Percentiles rank a stretch among this genome's conserved stretches.
Conservation (phyloP, 2,888 invertebrate species). For the Drosophila rellima region DNA sequence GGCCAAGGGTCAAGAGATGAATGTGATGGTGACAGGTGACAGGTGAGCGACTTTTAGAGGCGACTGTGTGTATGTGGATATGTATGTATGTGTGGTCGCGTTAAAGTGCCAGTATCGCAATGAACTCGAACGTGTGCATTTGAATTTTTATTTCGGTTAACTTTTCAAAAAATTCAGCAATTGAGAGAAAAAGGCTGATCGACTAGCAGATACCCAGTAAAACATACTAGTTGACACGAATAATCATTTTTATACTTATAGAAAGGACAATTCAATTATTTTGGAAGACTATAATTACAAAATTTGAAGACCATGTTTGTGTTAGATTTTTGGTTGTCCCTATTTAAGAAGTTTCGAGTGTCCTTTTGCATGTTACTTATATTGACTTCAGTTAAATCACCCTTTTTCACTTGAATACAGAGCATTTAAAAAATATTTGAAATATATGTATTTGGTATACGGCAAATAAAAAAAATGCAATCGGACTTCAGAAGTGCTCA, state of each 20-base stretch:
- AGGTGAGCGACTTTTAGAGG: conserved; percentile 56
- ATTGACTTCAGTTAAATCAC: background rate
- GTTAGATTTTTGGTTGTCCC: too few relatives aligned
- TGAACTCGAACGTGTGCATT: conserved; percentile 39
- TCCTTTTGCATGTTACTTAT: too few relatives aligned
- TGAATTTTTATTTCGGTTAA: conserved; percentile 72
- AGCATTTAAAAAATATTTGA: conserved; percentile 13
- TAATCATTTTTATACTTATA: background rate
- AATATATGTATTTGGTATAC: background rate
- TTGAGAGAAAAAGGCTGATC: conserved; percentile 16
- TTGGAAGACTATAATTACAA: too few relatives aligned
- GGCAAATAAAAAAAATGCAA: conserved; percentile 54
- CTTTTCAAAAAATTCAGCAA: conserved; percentile 70
- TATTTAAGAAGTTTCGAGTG: too few relatives aligned
- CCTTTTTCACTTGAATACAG: background rate
- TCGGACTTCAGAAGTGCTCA: conserved; percentile 52
- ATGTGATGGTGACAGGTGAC: conserved; percentile 15
- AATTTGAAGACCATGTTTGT: too few relatives aligned
- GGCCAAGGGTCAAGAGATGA: conserved; percentile 20
- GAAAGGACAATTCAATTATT: too few relatives aligned
- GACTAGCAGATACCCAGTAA: conserved; percentile 37
- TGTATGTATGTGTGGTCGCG: conserved; percentile 11
- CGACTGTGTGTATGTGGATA: background rate
- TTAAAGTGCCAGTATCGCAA: conserved; percentile 41
- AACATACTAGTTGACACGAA: background rate